phyloP scores from a whole-genome alignment of 92 coral and sea anemone species.

The Chrysogorgia sp. region DNA sequence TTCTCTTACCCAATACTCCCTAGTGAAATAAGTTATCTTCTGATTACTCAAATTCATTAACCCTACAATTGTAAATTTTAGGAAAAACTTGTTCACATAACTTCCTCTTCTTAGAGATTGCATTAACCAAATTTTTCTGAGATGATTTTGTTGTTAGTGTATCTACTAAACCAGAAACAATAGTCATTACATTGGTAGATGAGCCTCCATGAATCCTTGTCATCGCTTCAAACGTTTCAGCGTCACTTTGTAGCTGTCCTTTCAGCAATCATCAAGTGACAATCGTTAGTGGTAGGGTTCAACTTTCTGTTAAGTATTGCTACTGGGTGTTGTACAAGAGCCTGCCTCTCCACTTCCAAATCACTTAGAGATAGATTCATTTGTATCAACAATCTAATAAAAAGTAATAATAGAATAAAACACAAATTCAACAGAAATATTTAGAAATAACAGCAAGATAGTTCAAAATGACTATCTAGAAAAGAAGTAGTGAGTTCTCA shows the following conservation, averaged over 20 bases:
- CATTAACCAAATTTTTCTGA: slow-evolving; percentile 55
- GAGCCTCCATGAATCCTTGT: slow-evolving; percentile 70
- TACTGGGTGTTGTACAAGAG: slow-evolving; percentile 62
- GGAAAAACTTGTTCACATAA: slow-evolving; percentile 68
- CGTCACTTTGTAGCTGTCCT: slow-evolving; percentile 71
- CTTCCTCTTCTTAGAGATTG: slow-evolving; percentile 64
- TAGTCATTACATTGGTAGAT: slow-evolving; percentile 61
- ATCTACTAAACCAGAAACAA: slow-evolving; percentile 68
- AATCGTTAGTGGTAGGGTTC: slow-evolving; percentile 65
- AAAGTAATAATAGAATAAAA: too few relatives aligned
- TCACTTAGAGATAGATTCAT: too few relatives aligned
- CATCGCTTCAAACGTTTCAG: slow-evolving; percentile 73
- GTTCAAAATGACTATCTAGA: too few relatives aligned
- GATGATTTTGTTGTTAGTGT: slow-evolving; percentile 60
- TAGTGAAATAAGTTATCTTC: slow-evolving; percentile 60
- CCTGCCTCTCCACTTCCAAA: slow-evolving; percentile 23
- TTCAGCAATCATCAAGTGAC: slow-evolving; percentile 48
- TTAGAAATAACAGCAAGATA: too few relatives aligned
- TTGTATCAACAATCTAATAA: too few relatives aligned
- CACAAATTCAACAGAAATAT: too few relatives aligned
- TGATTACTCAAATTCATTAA: slow-evolving; percentile 64
- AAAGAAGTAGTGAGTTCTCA: too few relatives aligned
- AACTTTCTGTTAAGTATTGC: slow-evolving; percentile 55
- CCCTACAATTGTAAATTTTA: slow-evolving; percentile 63
- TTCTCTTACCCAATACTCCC: slow-evolving; percentile 72